Base-by-base conservation (phyloP, 2,888 invertebrate genomes). In the Ligdia adustata region DNA sequence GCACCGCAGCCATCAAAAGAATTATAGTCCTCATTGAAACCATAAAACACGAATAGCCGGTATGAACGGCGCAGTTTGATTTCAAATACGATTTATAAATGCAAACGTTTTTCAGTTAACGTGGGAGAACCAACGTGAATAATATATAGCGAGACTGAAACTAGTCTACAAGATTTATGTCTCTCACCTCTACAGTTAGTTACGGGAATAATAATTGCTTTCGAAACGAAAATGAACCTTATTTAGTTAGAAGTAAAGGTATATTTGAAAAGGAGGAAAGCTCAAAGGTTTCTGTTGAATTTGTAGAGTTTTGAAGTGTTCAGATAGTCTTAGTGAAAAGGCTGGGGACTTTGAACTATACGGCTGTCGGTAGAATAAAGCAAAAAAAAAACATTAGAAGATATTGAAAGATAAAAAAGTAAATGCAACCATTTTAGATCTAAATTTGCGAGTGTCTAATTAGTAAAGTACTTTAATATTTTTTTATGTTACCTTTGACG, bases 111-210 rank as follows among this genome's bases (percentile, higher is more conserved):
- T 69, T 66, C 60, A 70, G 69, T 72, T 72, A 62, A 67, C 56
- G 56, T 63, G 66, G 64, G 71, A 72, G 16, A 61, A 68, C 57
- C 56, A 62, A 69, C 65, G 58, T 59, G 58, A 64, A 68, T 66
- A 64, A 63, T 59, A 57, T 52, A 64, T 4, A 16, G 47, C 44
- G 47, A 60, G 61, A 56, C 67, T 69, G 66, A 64, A 72, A 68
- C 63, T 39, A 38, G 53, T 62, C 15, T 7, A 28, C 53, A 61
- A 67, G 66, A 72, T 72, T 69, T 71, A 75, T 69, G 69, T 68
- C 56, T 71, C 64, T 64, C 69, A 69, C 69, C 67, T 72, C 61
- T 57, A 34, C 55, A 62, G 64, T 68, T 67, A 67, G 74, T 75
- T 72, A 72, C 53, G 66, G 22, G 7, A 18, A 62, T 50, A 62